These are phyloP conservation scores for Drosophila sordidula DNA, from an alignment of 2,888 invertebrate species.

Conservation along the genomic window DNA sequence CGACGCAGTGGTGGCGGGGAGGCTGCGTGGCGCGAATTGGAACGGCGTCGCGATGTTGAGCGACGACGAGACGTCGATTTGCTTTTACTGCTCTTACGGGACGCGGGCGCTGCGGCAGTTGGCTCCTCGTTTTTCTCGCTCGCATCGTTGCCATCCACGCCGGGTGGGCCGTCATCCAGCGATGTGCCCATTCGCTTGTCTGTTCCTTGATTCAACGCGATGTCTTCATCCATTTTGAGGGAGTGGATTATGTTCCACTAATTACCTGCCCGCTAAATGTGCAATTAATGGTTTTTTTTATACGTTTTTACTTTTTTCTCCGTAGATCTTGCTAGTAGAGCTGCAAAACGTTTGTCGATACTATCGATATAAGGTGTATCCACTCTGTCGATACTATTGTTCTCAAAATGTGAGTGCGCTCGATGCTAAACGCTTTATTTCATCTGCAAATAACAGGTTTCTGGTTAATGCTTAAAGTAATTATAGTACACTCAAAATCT, in stretches of 20 bases:
- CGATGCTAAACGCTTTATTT: not conserved
- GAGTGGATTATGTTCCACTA: slow-evolving; percentile 39
- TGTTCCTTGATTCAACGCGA: slow-evolving; percentile 73
- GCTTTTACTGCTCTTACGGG: slow-evolving; percentile 53
- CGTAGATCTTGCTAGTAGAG: slow-evolving; percentile 40
- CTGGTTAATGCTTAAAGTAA: too few relatives aligned
- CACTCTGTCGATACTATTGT: not conserved
- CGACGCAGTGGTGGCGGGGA: slow-evolving; percentile 77
- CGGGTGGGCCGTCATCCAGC: slow-evolving; percentile 83
- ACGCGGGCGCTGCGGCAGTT: slow-evolving; percentile 10
- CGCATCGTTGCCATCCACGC: slow-evolving; percentile 78
- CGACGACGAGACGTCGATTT: slow-evolving; percentile 65
- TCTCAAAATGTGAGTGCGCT: not conserved
- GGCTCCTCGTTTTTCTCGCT: slow-evolving; percentile 60
- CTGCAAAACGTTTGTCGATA: slow-evolving; percentile 39
- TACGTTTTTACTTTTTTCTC: slow-evolving; percentile 48
- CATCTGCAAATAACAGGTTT: not conserved
- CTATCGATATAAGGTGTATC: slow-evolving; percentile 25
- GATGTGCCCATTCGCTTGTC: slow-evolving; percentile 79
- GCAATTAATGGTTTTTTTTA: slow-evolving; percentile 23
- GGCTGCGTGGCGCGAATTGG: slow-evolving; percentile 70
- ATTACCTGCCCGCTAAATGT: slow-evolving; percentile 12
- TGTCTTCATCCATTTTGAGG: slow-evolving; percentile 82
- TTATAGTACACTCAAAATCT: too few relatives aligned
- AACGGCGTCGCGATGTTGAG: slow-evolving; percentile 66